Conservation (phyloP, 2,797 vertebrate species). For the Micropoecilia bifurca region DNA sequence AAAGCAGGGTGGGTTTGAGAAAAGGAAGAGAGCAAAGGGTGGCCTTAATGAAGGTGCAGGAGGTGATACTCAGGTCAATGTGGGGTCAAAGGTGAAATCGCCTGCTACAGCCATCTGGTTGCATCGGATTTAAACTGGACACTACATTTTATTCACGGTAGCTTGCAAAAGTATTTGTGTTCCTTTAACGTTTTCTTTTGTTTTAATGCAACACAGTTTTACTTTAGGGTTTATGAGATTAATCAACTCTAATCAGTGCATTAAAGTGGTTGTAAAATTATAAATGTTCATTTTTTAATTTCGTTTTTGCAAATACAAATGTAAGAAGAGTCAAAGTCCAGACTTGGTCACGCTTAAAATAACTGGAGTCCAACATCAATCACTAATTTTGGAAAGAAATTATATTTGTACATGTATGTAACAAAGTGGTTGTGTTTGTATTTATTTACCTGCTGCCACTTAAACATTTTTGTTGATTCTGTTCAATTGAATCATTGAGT, state of each 20-base stretch:
- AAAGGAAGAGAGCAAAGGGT: not conserved
- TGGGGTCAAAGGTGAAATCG: not conserved
- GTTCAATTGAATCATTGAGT: not conserved
- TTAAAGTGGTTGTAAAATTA: not conserved
- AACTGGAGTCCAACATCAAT: not conserved
- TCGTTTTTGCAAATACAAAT: not conserved
- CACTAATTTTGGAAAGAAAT: not conserved
- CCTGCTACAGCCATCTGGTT: not conserved
- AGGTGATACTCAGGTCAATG: not conserved
- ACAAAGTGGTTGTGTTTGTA: too few relatives aligned
- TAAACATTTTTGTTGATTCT: not conserved
- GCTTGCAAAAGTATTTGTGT: too few relatives aligned
- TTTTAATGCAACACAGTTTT: not conserved
- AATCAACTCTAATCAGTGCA: not conserved
- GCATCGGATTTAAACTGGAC: not conserved
- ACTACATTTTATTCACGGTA: not conserved
- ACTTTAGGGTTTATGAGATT: not conserved
- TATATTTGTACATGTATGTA: too few relatives aligned
- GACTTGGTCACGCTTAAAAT: not conserved
- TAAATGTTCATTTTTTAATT: not conserved
- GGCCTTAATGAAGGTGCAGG: not conserved
- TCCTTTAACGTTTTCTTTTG: not conserved
- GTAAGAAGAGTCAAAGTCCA: not conserved
- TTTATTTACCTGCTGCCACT: too few relatives aligned
- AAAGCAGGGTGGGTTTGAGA: slow-evolving; percentile 15